Evolutionary conservation across 2,113 vertebrate species (phyloP), one percentile per base, ranked within the genome.

Genomic region (Hiodon alosoides): DNA sequence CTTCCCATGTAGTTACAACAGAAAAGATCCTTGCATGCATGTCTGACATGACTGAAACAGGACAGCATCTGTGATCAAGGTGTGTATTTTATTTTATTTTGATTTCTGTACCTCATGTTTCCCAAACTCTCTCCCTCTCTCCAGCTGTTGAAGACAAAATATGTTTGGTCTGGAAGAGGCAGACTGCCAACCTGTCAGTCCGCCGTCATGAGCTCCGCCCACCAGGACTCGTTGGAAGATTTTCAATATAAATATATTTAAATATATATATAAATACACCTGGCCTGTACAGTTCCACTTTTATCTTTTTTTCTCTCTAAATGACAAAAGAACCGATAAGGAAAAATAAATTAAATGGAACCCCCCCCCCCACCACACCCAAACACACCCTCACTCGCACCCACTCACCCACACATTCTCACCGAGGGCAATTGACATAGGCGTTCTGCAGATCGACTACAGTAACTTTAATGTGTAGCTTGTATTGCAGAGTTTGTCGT

Each of bases 211-310:
- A 90, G 85, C 85, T 87, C 85, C 91, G 82, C 87, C 81, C 79
- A 80, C 80, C 86, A 80, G 84, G 86, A 85, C 87, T 85, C 89
- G 80, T 91, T 91, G 87, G 89, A 89, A 70, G 88, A 92, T 86
- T 80, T 89, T 85, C 91, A 87, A 88, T 93, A 93, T 90, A 85
- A 82, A 86, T 86, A 87, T 86, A 83, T 84, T 86, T 86, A 74
- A 67, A 67, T 59, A 66, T n/a, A 60, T 13, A 71, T 59, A 58
- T 6, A 94, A 93, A 92, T 90, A 87, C 87, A 91, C 89, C 87
- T 89, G 90, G 87, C 90, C 92, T 97, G 94, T 97, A 95, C 94
- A 96, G 94, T 93, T 93, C 83, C 90, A 83, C 86, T 75, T 81
- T 87, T 82, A 84, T 75, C 78, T 66, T 71, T 61, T 78, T 79